Evolutionary conservation across 2,888 invertebrate species (phyloP), one percentile per base, ranked within the genome.

Genomic region (Andrena flavipes): DNA sequence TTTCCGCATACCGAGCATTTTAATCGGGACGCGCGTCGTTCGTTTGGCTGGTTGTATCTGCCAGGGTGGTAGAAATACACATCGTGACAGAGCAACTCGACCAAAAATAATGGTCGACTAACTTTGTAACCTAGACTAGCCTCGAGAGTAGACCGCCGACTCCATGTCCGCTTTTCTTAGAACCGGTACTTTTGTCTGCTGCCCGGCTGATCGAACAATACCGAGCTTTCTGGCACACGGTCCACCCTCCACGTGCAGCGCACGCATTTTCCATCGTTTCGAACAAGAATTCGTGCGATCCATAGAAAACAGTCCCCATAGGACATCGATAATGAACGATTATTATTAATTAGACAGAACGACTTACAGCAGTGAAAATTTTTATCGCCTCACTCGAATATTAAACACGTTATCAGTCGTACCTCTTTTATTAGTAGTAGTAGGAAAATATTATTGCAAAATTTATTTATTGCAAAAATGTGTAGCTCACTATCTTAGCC

Each of bases 41-140:
- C 63, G 70, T 54, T 54, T 71, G 70, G 35, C 63, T 23, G n/a
- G 51, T 63, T 49, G 65, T 54, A 59, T 26, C 70, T 42, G 63
- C 2, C 67, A 26, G 51, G 35, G 30, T 67, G 67, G 33, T 74
- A 29, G 76, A 76, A 84, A 84, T 84, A 84, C 84, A n/a, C 78
- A 49, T 42, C 56, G 74, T 35, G 70, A 72, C 68, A 75, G 76
- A 64, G 63, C 76, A 73, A 79, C 63, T 56, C 82, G 78, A 84
- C 83, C 86, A 76, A 81, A 86, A 86, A 84, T 86, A 86, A 81
- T 86, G 80, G 76, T 74, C 83, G 81, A 78, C 80, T 67, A 86
- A 82, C 86, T 86, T 80, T 86, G 79, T 84, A 79, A 75, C 76
- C 76, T 83, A 77, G 85, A 78, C 84, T 72, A 70, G 71, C 82